Base-by-base conservation (phyloP, 2,113 vertebrate genomes). In the Phalacrocorax brasilianus region DNA sequence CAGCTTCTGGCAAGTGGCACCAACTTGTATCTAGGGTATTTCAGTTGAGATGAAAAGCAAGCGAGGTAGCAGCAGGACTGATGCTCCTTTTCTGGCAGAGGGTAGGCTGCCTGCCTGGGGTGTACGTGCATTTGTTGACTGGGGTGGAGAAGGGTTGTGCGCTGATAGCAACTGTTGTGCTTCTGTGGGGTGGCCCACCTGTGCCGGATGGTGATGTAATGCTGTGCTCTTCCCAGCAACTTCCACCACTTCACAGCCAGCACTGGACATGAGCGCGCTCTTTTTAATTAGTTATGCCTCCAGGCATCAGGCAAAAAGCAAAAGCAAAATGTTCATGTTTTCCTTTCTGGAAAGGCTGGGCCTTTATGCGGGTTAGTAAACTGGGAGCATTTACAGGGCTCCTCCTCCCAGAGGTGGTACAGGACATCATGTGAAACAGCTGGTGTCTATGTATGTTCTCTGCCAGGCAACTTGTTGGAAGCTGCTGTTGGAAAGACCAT, bases 41-140 rank as follows among this genome's bases (percentile, higher is more conserved):
- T 18, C 33, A 42, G 30, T 15, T 62, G 61, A 27, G 2, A 4
- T n/a, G 56, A 42, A 55, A 79, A 55, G 82, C 12, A 58, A 55
- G 44, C 0, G 0, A 63, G 15, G 32, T 52, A n/a, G 87, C 11
- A 68, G 49, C 35, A 91, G 73, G 77, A 22, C 18, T 9, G 27
- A 15, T 20, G 52, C 19, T 17, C 23, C n/a, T 55, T 38, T 61
- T 61, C 10, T 53, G 72, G 71, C 58, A 61, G 68, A 59, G 84
- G 9, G 7, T 6, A 9, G 35, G 52, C 65, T 84, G 77, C 38
- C 32, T 47, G 58, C 71, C 32, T 28, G 27, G 28, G 35, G 23
- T 16, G 12, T 32, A 2, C 5, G 4, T 65, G 53, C 1, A 0
- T 13, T 19, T 0, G 5, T 9, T 42, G 63, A 26, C 32, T 35